These are phyloP conservation scores for Machimus rusticus DNA, from an alignment of 2,888 invertebrate species.

Conservation along the genomic window DNA sequence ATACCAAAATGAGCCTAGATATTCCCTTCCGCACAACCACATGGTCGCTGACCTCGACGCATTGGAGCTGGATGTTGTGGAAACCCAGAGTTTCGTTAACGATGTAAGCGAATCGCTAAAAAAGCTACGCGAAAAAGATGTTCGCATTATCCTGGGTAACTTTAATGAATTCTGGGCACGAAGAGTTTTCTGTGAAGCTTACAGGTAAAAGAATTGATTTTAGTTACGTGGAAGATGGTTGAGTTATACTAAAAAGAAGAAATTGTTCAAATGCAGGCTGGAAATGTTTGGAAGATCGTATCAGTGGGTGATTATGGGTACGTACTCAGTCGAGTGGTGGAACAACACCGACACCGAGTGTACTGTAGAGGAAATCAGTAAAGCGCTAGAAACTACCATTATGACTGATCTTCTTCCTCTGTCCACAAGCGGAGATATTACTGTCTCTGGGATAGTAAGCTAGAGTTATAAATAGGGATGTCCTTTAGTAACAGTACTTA, in stretches of 20 bases:
- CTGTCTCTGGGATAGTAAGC: constrained; percentile 88
- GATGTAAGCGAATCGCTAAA: constrained; percentile 82
- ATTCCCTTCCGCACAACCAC: constrained; percentile 88
- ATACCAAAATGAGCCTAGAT: constrained; percentile 94
- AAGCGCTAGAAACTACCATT: constrained; percentile 87
- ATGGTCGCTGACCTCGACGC: constrained; percentile 86
- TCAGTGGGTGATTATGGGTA: constrained; percentile 94
- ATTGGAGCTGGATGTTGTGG: constrained; percentile 81
- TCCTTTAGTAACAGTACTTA: background rate
- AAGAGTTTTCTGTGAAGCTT: constrained; percentile 87
- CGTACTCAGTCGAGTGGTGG: constrained; percentile 83
- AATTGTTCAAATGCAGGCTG: constrained; percentile 54
- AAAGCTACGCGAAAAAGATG: constrained; percentile 88
- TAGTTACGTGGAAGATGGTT: background rate
- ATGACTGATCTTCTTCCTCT: constrained; percentile 87
- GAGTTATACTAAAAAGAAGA: background rate
- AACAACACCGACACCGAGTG: constrained; percentile 71
- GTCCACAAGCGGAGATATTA: constrained; percentile 84
- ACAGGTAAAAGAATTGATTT: constrained; percentile 65
- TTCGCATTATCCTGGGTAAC: constrained; percentile 93
- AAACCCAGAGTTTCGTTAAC: constrained; percentile 90
- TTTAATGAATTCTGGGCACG: constrained; percentile 95
- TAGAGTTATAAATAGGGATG: background rate
- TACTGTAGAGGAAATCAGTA: constrained; percentile 74
- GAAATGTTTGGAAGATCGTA: constrained; percentile 92